phyloP scores from a whole-genome alignment of 1,140 invertebrate genomes.

The Panagrolaimus sp. region DNA sequence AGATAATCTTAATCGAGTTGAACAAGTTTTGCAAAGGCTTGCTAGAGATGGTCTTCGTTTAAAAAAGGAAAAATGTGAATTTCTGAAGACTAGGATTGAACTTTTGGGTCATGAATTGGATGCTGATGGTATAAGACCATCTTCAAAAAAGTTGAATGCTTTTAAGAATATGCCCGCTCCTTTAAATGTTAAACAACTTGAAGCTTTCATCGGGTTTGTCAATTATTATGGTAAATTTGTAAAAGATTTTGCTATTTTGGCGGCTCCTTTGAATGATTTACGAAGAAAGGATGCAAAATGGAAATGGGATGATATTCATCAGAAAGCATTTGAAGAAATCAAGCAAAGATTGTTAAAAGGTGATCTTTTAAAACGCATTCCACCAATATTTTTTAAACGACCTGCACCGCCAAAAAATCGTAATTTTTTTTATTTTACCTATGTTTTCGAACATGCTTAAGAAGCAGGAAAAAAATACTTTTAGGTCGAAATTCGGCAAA shows the following conservation, averaged over 20 bases:
- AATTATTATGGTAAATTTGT: not conserved
- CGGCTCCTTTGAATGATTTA: constrained; percentile 28
- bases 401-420: too few species aligned
- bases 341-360: constrained; percentile 50
- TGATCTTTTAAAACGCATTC: too few species aligned
- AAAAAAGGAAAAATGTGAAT: constrained; percentile 5
- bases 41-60: not conserved
- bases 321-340: constrained; percentile 46
- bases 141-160: not conserved
- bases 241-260: not conserved
- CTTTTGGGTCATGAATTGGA: not conserved
- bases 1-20: not conserved
- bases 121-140: not conserved
- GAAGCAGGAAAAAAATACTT: too few species aligned
- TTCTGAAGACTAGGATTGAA: not conserved
- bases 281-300: constrained; percentile 24
- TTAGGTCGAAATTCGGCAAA: too few species aligned
- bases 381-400: too few species aligned
- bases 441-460: too few species aligned
- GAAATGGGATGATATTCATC: constrained; percentile 1
- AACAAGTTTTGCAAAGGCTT: not conserved
- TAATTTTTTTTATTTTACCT: too few species aligned
- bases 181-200: not conserved
- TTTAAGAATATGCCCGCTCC: not conserved
- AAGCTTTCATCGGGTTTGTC: not conserved